A percentile compares a stretch with the other conserved stretches of the same genome.
Evolutionary conservation across 2,113 vertebrate genomes (phyloP).

Genomic region (Lampris megalopsis): DNA sequence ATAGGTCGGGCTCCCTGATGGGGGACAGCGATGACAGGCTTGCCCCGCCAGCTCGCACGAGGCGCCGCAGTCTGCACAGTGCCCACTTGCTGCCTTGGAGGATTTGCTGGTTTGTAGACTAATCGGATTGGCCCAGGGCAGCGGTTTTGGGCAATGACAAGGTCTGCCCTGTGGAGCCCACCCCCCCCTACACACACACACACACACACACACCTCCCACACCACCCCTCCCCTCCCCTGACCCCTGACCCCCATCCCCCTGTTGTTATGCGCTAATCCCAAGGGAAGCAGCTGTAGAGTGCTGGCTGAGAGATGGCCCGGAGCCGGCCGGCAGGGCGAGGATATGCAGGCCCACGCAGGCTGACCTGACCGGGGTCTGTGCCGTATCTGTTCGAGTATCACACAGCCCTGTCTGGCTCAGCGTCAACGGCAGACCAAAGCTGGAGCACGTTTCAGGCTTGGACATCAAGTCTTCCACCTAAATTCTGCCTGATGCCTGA

Average conservation of each 20-base stretch:
- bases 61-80: slow-evolving; percentile 18
- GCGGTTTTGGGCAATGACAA: slow-evolving; percentile 69
- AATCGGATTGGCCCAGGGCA: slow-evolving; percentile 78
- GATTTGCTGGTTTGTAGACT: slow-evolving; percentile 79
- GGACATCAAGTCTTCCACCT: too few species aligned
- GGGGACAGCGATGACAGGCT: slow-evolving; percentile 4
- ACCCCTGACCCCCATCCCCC: slow-evolving; percentile 30
- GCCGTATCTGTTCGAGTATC: background rate
- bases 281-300: slow-evolving; percentile 61
- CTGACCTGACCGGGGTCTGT: slow-evolving; percentile 18
- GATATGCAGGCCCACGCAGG: background rate
- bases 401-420: background rate
- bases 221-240: background rate
- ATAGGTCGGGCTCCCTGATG: slow-evolving; percentile 15
- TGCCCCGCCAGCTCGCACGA: background rate
- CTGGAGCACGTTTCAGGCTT: background rate
- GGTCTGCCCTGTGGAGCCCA: slow-evolving; percentile 64
- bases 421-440: background rate
- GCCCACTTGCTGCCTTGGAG: slow-evolving; percentile 56
- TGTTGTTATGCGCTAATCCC: slow-evolving; percentile 71
- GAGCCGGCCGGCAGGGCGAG: slow-evolving; percentile 17
- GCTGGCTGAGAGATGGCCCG: slow-evolving; percentile 33
- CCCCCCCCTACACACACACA: background rate
- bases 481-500: too few species aligned
- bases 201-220: background rate